A percentile compares a stretch with the other conserved stretches of the same genome.
These are phyloP conservation scores for Megalops cyprinoides DNA, from an alignment of 2,797 vertebrate genomes.

Conservation along the genomic window DNA sequence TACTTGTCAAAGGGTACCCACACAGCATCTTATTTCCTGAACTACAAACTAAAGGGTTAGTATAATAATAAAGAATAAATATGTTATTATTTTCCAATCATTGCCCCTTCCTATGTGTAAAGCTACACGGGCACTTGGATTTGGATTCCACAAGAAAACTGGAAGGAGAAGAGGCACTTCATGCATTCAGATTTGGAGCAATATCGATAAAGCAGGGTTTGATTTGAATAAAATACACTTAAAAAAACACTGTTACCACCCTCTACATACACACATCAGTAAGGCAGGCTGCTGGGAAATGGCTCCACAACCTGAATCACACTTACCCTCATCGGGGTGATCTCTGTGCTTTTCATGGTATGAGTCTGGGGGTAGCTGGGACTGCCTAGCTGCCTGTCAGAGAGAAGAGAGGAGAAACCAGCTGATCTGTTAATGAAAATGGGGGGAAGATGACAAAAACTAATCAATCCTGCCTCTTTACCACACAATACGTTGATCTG, in stretches of 20 bases:
- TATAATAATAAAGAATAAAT: too few species aligned
- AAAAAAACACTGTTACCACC: not conserved
- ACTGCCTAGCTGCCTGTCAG: constrained; percentile 88
- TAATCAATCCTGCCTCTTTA: not conserved
- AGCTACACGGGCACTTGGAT: too few species aligned
- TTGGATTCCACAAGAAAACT: too few species aligned
- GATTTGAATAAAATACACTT: not conserved
- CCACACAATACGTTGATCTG: too few species aligned
- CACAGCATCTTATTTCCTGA: too few species aligned
- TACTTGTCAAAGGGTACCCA: too few species aligned
- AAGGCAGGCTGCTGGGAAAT: not conserved
- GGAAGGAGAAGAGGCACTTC: not conserved
- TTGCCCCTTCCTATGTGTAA: too few species aligned
- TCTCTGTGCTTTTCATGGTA: constrained; percentile 97
- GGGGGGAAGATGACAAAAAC: not conserved
- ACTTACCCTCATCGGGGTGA: constrained; percentile 91
- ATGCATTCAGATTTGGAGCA: not conserved
- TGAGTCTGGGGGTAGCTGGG: constrained; percentile 85
- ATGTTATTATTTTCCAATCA: too few species aligned
- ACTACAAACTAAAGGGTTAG: too few species aligned
- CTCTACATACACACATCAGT: not conserved
- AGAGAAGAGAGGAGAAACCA: constrained; percentile 26
- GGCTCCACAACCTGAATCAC: not conserved
- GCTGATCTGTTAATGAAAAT: not conserved
- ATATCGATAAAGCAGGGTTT: not conserved